Evolutionary conservation across 2,888 invertebrate species (phyloP).

Genomic region (Eupithecia subumbrata): DNA sequence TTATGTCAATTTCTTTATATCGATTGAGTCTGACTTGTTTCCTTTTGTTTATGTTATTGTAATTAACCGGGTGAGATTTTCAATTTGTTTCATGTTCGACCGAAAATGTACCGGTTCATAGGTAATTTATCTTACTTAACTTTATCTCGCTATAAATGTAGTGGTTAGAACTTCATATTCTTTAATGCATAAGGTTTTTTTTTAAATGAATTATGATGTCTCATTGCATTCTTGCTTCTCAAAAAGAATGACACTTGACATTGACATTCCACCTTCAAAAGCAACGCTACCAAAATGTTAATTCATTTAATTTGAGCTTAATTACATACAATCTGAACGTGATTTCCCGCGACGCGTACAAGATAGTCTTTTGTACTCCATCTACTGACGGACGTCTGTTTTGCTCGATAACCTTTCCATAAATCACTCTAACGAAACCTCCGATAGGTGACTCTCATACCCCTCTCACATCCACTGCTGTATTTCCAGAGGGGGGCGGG

Average conservation of each 20-base stretch:
- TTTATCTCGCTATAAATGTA: no score
- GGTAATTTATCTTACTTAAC: no score
- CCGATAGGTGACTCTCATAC: constrained; percentile 41
- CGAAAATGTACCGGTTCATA: neutral
- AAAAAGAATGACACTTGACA: constrained; percentile 54
- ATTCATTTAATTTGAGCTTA: constrained; percentile 79
- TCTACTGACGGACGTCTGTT: constrained; percentile 69
- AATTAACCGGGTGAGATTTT: constrained; percentile 12
- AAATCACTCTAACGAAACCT: constrained; percentile 52
- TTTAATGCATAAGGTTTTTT: neutral
- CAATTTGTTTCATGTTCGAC: constrained; percentile 10
- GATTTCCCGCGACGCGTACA: constrained; percentile 73
- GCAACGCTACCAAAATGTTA: constrained; percentile 66
- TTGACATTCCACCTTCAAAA: constrained; percentile 64
- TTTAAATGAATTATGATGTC: neutral
- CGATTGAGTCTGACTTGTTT: constrained; percentile 33
- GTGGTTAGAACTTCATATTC: no score
- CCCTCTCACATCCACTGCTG: constrained; percentile 41
- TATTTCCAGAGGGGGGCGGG: constrained; percentile 45
- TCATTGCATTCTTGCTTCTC: neutral
- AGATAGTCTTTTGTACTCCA: constrained; percentile 81
- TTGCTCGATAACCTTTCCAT: constrained; percentile 70
- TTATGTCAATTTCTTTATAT: constrained; percentile 70
- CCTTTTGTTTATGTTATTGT: constrained; percentile 41
- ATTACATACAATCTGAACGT: constrained; percentile 77